Evolutionary conservation across 2,888 invertebrate species (phyloP).

Genomic region (Deilephila elpenor): DNA sequence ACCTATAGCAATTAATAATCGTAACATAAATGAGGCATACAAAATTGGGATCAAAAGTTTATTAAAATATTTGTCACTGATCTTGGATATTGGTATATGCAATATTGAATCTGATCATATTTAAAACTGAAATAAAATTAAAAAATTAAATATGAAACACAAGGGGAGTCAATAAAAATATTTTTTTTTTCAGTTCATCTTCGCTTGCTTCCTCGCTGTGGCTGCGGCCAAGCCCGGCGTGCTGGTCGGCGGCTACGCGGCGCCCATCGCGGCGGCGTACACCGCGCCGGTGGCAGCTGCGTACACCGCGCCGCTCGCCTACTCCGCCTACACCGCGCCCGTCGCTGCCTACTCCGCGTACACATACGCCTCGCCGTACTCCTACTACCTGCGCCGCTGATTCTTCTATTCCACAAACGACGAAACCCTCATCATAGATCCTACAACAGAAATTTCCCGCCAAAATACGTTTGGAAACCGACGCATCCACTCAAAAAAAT

Average conservation of each 20-base stretch:
- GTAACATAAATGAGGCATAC: background rate
- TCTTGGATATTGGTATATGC: no score
- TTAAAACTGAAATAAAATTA: no score
- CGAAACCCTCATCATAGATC: background rate
- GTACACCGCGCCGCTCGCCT: slow-evolving; percentile 58
- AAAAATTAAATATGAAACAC: no score
- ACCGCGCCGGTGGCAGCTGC: slow-evolving; percentile 51
- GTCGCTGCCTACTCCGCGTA: slow-evolving; percentile 58
- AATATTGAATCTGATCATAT: no score
- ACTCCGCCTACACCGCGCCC: slow-evolving; percentile 61
- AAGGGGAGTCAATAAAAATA: background rate
- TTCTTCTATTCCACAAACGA: slow-evolving; percentile 14
- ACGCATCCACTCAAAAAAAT: no score
- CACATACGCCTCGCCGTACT: slow-evolving; percentile 57
- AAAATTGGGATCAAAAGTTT: no score
- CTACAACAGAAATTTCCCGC: background rate
- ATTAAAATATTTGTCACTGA: no score
- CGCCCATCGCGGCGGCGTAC: slow-evolving; percentile 53
- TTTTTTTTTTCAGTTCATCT: slow-evolving; percentile 55
- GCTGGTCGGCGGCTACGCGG: slow-evolving; percentile 48
- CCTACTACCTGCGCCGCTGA: slow-evolving; percentile 47
- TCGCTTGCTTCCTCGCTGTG: slow-evolving; percentile 62
- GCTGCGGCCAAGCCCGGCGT: slow-evolving; percentile 52
- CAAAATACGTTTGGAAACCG: background rate
- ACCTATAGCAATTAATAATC: background rate